Conservation (phyloP, 2,888 invertebrate species). For the Thereva unica region DNA sequence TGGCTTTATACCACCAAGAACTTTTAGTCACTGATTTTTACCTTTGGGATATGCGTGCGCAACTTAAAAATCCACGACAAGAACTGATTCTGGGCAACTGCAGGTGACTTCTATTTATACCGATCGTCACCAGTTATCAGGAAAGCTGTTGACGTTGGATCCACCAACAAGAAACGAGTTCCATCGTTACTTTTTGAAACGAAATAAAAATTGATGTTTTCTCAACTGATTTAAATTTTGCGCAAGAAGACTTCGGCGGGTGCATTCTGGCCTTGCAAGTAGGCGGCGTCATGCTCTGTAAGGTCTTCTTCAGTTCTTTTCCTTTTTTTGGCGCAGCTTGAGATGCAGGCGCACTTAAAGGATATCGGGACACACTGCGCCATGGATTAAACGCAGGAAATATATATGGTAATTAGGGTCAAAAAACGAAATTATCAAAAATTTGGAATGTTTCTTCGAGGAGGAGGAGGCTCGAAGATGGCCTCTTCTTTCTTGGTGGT, state of each 20-base stretch:
- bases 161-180: constrained; percentile 28
- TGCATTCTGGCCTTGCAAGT: not conserved
- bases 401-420: too few relatives aligned
- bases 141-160: constrained; percentile 22
- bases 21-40: constrained; percentile 9
- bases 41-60: constrained; percentile 2
- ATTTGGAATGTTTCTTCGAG: not conserved
- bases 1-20: not conserved
- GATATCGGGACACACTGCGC: too few relatives aligned
- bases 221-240: not conserved
- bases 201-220: not conserved
- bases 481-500: not conserved
- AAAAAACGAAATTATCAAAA: too few relatives aligned
- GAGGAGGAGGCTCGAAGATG: constrained; percentile 12
- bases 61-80: constrained; percentile 27
- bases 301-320: too few relatives aligned
- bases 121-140: constrained; percentile 13
- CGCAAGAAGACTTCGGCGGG: not conserved
- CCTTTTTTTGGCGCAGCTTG: too few relatives aligned
- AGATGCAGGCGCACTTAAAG: too few relatives aligned
- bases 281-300: too few relatives aligned
- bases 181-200: constrained; percentile 10
- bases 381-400: too few relatives aligned
- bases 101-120: constrained; percentile 40
- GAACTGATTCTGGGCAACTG: constrained; percentile 40